Percentiles rank a stretch among this genome's conserved stretches.
phyloP scores from a whole-genome alignment of 2,797 vertebrate species.

The Diceros bicornis region DNA sequence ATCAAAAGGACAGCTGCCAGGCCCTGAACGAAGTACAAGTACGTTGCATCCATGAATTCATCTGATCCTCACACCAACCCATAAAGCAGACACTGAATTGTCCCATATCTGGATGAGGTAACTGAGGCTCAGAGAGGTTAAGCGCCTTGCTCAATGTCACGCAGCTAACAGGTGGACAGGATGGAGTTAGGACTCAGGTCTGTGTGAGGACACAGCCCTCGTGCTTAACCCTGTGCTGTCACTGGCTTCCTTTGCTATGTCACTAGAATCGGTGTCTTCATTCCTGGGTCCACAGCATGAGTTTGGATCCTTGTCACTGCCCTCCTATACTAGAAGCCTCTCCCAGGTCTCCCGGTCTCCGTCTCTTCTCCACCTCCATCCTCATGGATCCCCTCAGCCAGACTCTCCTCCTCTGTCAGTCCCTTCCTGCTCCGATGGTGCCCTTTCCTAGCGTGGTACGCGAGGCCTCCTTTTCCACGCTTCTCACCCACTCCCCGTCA shows the following conservation, averaged over 20 bases:
- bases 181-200: not conserved
- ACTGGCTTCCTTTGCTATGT: not conserved
- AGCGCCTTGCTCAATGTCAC: not conserved
- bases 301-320: not conserved
- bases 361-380: no score
- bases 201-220: not conserved
- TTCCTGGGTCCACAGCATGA: not conserved
- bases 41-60: not conserved
- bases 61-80: not conserved
- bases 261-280: not conserved
- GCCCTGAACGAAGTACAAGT: not conserved
- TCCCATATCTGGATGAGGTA: not conserved
- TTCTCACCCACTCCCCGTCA: not conserved
- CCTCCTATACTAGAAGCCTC: not conserved
- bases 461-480: not conserved
- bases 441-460: fast-evolving
- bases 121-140: not conserved
- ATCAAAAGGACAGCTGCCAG: not conserved
- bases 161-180: not conserved
- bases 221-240: not conserved
- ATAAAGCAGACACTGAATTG: not conserved
- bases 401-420: not conserved
- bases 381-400: fast-evolving
- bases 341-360: not conserved
- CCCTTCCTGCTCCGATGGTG: not conserved